phyloP scores from a whole-genome alignment of 1,140 invertebrate genomes.

The Episyrphus balteatus region DNA sequence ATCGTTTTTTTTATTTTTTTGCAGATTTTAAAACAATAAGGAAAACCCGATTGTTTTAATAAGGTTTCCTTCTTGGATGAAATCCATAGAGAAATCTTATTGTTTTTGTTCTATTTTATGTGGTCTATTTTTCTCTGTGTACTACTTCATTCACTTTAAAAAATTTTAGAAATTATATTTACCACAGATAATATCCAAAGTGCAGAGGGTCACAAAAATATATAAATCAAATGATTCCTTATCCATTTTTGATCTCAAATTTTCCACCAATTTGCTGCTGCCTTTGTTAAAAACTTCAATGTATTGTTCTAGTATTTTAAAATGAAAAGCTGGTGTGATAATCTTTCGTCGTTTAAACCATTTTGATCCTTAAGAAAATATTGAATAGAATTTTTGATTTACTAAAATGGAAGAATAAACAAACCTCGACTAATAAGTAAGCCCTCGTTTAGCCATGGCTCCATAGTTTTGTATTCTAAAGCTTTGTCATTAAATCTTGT shows the following conservation, averaged over 20 bases:
- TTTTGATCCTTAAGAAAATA: slow-evolving; percentile 46
- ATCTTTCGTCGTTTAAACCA: slow-evolving; percentile 72
- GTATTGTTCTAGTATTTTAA: slow-evolving; percentile 73
- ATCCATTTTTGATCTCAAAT: slow-evolving; percentile 38
- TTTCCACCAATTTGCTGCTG: slow-evolving; percentile 43
- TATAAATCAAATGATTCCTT: slow-evolving; percentile 44
- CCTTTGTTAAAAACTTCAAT: slow-evolving; percentile 57
- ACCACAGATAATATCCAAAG: slow-evolving; percentile 68
- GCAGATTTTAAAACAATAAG: no score
- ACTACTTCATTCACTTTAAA: no score
- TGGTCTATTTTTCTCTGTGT: no score
- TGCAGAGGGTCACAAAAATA: slow-evolving; percentile 50
- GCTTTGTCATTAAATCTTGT: slow-evolving; percentile 22
- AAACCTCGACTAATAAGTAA: slow-evolving; percentile 48
- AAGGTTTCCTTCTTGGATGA: no score
- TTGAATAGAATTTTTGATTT: background rate
- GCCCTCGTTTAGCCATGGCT: slow-evolving; percentile 62
- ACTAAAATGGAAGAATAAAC: background rate
- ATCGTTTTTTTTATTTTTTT: no score
- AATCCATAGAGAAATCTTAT: no score
- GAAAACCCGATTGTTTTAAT: no score
- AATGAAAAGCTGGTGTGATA: slow-evolving; percentile 79
- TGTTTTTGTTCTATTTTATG: no score
- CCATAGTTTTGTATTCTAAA: slow-evolving; percentile 49
- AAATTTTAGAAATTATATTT: slow-evolving; percentile 20